Evolutionary conservation across 2,888 invertebrate species (phyloP).

Genomic region (Parnassius mnemosyne): DNA sequence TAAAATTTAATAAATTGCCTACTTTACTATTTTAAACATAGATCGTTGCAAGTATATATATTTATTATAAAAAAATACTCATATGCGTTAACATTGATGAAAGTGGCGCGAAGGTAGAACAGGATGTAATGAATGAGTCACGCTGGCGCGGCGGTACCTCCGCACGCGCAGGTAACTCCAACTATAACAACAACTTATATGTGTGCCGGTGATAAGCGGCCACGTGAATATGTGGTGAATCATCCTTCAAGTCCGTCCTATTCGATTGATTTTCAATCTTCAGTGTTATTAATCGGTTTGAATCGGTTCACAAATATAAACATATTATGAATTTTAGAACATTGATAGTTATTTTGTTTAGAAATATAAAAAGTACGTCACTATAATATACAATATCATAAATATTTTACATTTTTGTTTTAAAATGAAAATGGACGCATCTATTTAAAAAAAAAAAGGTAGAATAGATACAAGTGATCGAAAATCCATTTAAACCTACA

Average conservation of each 20-base stretch:
- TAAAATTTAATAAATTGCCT: too few species aligned
- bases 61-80: conserved; percentile 2
- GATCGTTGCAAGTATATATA: not conserved
- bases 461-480: too few species aligned
- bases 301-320: not conserved
- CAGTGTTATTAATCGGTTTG: conserved; percentile 3
- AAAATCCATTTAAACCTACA: too few species aligned
- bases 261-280: conserved; percentile 21
- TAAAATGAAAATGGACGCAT: too few species aligned
- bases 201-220: conserved; percentile 61
- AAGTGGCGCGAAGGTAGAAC: conserved; percentile 67
- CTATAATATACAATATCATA: too few species aligned
- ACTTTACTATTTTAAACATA: too few species aligned
- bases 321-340: too few species aligned
- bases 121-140: conserved; percentile 69
- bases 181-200: conserved; percentile 24
- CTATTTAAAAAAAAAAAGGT: too few species aligned
- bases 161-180: conserved; percentile 70
- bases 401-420: too few species aligned
- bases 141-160: conserved; percentile 53
- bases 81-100: conserved; percentile 44
- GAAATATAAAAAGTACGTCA: too few species aligned
- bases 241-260: conserved; percentile 40
- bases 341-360: too few species aligned
- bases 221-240: conserved; percentile 69